Base-by-base conservation (phyloP, 2,888 invertebrate species). In the Pyrrhia umbra region DNA sequence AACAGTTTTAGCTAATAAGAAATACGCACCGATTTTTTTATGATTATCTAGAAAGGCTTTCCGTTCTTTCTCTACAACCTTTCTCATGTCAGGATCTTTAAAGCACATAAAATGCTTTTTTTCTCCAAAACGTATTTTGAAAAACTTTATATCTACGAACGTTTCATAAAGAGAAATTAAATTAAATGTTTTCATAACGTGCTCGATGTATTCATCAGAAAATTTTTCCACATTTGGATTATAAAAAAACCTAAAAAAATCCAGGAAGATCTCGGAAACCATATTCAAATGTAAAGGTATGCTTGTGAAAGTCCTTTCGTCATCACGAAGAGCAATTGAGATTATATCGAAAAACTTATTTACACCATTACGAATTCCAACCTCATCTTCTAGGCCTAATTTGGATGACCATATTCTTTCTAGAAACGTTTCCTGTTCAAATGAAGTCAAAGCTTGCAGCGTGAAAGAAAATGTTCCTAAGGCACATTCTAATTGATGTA, bases 131-230 rank as follows among this genome's bases (percentile, higher is more conserved):
- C 56, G 63, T 20, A 74, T 74, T 43, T 64, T 49, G 46, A 49
- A 49, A 65, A 76, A 76, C 47, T 78, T 78, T 15, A 30, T 68
- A 9, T 69, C 37, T 0, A 71, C 68, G 25, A 78, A 72, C n/a
- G 23, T 49, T 34, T 76, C 55, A 46, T 76, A 78, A 5, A 46
- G 45, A 25, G n/a, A 25, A 46, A 25, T 46, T 46, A 46, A 25
- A 46, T 46, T 46, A 3, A 46, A 45, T n/a, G 23, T 23, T n/a
- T 45, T 45, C 43, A 45, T 45, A 2, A 45, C 23, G n/a, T 23
- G n/a, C 8, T 45, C 15, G n/a, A 45, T 23, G 23, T 45, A 25
- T 23, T 23, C 8, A 3, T 23, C 15, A 8, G 23, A 45, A n/a
- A n/a, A 45, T 45, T 45, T 45, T 8, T 15, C 21, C 8, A 45